Evolutionary conservation across 1,140 invertebrate genomes (phyloP).

Genomic region (Papilio dardanus): DNA sequence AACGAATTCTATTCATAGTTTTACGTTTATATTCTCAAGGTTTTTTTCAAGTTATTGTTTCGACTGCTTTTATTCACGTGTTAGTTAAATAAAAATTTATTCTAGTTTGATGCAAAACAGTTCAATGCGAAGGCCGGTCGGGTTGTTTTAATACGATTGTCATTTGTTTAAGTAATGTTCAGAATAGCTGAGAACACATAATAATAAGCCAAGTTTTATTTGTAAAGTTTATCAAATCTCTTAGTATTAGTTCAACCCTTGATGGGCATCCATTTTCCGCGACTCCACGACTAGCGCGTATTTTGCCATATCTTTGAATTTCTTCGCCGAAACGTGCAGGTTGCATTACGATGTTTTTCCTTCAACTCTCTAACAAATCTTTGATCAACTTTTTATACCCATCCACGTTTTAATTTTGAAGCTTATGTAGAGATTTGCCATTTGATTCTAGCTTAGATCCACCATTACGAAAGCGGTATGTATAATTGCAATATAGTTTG

Average conservation of each 20-base stretch:
- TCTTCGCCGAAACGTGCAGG: no score
- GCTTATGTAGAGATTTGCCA: background rate
- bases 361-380: no score
- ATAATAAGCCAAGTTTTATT: no score
- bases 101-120: slow-evolving; percentile 11
- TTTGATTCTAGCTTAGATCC: background rate
- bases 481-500: background rate
- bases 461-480: background rate
- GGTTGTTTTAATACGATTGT: background rate
- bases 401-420: background rate
- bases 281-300: no score
- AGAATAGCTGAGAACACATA: background rate
- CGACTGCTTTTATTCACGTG: background rate
- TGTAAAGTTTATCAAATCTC: no score
- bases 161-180: background rate
- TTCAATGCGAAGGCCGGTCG: slow-evolving; percentile 14
- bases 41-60: slow-evolving; percentile 8
- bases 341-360: no score
- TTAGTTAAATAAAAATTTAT: slow-evolving; percentile 9
- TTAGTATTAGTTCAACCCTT: no score
- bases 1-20: no score
- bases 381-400: no score
- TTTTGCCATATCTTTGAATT: no score
- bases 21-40: slow-evolving; percentile 9
- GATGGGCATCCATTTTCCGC: no score